phyloP scores from a whole-genome alignment of 2,888 invertebrate genomes.

The Macaria notata region DNA sequence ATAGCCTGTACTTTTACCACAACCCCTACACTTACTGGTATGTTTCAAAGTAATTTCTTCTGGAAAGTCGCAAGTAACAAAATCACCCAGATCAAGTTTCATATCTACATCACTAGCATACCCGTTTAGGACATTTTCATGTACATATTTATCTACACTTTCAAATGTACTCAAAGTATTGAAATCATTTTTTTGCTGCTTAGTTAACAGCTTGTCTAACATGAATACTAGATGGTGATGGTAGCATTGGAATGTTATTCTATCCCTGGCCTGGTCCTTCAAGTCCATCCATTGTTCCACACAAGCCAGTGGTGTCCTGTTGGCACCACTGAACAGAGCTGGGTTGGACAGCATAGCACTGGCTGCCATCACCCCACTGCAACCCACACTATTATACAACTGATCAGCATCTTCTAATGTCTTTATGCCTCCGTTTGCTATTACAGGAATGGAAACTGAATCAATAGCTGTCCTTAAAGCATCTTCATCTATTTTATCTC shows the following conservation, averaged over 20 bases:
- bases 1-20: slow-evolving; percentile 63
- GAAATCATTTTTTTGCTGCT: slow-evolving; percentile 88
- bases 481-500: slow-evolving; percentile 86
- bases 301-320: slow-evolving; percentile 88
- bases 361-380: slow-evolving; percentile 96
- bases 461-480: slow-evolving; percentile 88
- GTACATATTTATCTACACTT: slow-evolving; percentile 87
- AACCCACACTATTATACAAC: slow-evolving; percentile 86
- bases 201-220: slow-evolving; percentile 91
- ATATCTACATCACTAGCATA: slow-evolving; percentile 39
- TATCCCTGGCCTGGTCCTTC: slow-evolving; percentile 82
- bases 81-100: slow-evolving; percentile 49
- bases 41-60: slow-evolving; percentile 69
- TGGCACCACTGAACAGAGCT: slow-evolving; percentile 89
- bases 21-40: slow-evolving; percentile 66
- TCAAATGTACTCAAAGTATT: slow-evolving; percentile 88
- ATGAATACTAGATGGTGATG: slow-evolving; percentile 99
- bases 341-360: slow-evolving; percentile 96
- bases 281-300: slow-evolving; percentile 91
- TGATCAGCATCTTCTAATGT: slow-evolving; percentile 86
- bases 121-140: slow-evolving; percentile 76
- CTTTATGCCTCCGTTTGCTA: slow-evolving; percentile 96
- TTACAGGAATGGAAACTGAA: slow-evolving; percentile 89
- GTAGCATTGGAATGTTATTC: slow-evolving; percentile 90
- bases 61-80: slow-evolving; percentile 63